Evolutionary conservation across 1,140 invertebrate species (phyloP), one percentile per base, ranked within the genome.

Genomic region (Drosophila athabasca): DNA sequence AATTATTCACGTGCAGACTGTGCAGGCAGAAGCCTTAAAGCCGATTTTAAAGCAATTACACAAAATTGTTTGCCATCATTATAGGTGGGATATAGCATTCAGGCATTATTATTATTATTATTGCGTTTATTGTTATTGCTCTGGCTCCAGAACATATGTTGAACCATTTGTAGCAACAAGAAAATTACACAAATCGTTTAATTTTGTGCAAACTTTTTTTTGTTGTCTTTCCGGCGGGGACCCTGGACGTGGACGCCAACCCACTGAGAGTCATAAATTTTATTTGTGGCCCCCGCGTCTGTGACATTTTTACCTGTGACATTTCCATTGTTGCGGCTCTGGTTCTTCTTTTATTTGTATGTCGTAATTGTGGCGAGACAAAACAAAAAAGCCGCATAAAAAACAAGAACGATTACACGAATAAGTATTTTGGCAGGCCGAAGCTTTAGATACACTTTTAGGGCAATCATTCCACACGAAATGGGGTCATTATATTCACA

Each of bases 131-230:
- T 74, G 52, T 69, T 67, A 61, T 65, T 78, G 60, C 61, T 55
- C 29, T 29, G 48, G 53, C 52, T 62, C 52, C 52, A 55, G 58
- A 88, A 88, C 82, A 87, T 88, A 87, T 87, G 82, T 87, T 53
- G 52, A 49, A 68, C 69, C 80, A 87, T 82, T 87, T 87, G 82
- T 87, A 82, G 55, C 84, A 88, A 83, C 83, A 83, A 74, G 75
- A 79, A 88, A 88, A 88, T 88, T 88, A 88, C 79, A 89, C 79
- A 89, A 88, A 88, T 79, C 83, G 76, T 89, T 83, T 89, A 88
- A 88, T 88, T 89, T 79, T 88, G 84, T 65, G 46, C 51, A 61
- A 19, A 19, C 45, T 70, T 39, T 67, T 61, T 74, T 70, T 64
- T 54, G 17, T 1, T 26, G 24, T 26, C 60, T 31, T 19, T 49